Conservation (phyloP, 2,888 invertebrate genomes). For the Drosophila nigricruria region DNA sequence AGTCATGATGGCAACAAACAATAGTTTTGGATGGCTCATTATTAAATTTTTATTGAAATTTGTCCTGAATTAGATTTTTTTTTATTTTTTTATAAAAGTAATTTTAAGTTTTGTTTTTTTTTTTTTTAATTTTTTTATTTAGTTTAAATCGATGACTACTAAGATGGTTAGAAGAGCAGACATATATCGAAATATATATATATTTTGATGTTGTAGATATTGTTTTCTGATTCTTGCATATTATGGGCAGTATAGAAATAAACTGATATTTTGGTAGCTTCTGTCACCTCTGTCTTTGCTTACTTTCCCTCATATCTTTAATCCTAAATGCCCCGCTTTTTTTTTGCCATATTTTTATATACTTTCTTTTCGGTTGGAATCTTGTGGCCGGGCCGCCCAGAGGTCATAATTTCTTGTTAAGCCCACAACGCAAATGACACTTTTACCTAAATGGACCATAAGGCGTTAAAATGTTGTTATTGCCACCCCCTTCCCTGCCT, state of each 20-base stretch:
- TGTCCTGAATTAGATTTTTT: not conserved
- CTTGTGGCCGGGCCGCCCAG: slow-evolving; percentile 47
- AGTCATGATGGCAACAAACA: slow-evolving; percentile 25
- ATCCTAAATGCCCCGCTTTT: slow-evolving; percentile 5
- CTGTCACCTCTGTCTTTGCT: not conserved
- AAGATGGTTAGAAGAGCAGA: not conserved
- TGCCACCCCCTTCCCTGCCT: slow-evolving; percentile 34
- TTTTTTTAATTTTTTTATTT: not conserved
- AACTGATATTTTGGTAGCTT: too few relatives aligned
- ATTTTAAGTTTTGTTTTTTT: not conserved
- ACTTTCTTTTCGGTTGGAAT: slow-evolving; percentile 33
- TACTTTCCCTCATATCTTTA: slow-evolving; percentile 1
- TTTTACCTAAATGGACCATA: slow-evolving; percentile 83
- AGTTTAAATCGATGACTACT: not conserved
- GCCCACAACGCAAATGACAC: slow-evolving; percentile 82
- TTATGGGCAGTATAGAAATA: too few relatives aligned
- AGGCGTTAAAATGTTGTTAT: slow-evolving; percentile 82
- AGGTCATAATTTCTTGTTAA: slow-evolving; percentile 83
- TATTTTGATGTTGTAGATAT: too few relatives aligned
- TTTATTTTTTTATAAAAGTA: not conserved
- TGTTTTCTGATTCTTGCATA: too few relatives aligned
- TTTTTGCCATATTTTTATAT: slow-evolving; percentile 38
- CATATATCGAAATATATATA: too few relatives aligned
- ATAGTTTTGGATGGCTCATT: slow-evolving; percentile 12
- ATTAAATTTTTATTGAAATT: not conserved